Conservation (phyloP, 37 sponge, comb jelly and placozoan genomes). For the Mnemiopsis leidyi region DNA sequence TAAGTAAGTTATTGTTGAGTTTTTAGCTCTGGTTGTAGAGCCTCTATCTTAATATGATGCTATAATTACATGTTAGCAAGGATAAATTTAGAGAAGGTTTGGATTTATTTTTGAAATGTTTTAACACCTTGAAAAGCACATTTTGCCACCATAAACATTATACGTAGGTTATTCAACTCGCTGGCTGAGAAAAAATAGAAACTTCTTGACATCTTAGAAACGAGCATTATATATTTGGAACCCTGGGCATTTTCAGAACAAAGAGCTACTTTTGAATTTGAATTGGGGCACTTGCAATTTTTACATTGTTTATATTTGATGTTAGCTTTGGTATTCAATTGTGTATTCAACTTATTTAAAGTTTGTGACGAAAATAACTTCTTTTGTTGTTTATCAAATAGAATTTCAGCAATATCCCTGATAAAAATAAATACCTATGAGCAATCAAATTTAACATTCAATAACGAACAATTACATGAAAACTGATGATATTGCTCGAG, state of each 20-base stretch:
- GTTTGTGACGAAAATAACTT: conserved; percentile 56
- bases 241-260: not conserved
- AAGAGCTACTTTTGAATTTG: not conserved
- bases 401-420: no score
- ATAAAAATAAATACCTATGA: no score
- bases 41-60: not conserved
- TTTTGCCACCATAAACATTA: not conserved
- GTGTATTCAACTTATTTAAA: conserved; percentile 50
- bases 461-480: no score
- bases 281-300: conserved; percentile 15
- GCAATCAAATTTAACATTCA: no score
- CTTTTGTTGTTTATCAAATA: no score
- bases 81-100: not conserved
- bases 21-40: not conserved
- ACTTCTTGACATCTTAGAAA: no score
- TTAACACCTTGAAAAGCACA: not conserved
- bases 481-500: no score
- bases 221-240: no score
- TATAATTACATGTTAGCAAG: not conserved
- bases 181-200: not conserved
- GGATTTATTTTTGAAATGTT: not conserved
- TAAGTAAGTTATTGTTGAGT: not conserved
- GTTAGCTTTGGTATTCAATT: conserved; percentile 48
- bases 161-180: not conserved
- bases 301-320: conserved; percentile 58